phyloP scores from a whole-genome alignment of 2,113 vertebrate species.

The Acanthochromis polyacanthus region DNA sequence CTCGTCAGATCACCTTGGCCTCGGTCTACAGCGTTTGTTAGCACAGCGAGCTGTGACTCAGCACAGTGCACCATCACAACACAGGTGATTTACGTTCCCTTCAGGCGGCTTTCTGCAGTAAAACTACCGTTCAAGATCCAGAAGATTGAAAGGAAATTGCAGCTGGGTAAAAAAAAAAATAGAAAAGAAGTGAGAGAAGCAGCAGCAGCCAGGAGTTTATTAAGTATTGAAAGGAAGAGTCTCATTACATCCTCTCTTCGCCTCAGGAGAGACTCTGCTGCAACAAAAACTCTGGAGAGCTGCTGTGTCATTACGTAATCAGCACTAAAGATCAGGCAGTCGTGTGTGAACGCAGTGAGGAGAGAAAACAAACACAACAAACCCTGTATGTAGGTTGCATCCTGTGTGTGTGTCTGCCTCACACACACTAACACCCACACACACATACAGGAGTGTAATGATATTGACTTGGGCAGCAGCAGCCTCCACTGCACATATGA shows the following conservation, averaged over 20 bases:
- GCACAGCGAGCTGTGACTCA: constrained; percentile 47
- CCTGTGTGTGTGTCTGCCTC: neutral
- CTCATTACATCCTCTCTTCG: constrained; percentile 42
- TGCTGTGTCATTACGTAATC: constrained; percentile 68
- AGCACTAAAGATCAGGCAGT: constrained; percentile 54
- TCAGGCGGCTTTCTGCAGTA: neutral
- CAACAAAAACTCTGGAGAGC: constrained; percentile 56
- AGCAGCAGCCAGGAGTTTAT: constrained; percentile 36
- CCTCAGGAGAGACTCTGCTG: constrained; percentile 44
- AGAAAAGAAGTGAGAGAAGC: neutral
- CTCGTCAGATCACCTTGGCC: neutral
- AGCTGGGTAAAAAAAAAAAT: neutral
- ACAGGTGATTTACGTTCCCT: constrained; percentile 8
- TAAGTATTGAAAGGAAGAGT: constrained; percentile 65
- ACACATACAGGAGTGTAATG: constrained; percentile 12
- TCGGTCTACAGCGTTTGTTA: neutral
- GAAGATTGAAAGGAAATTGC: neutral
- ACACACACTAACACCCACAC: constrained; percentile 5
- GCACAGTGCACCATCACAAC: constrained; percentile 32
- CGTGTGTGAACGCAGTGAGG: constrained; percentile 58
- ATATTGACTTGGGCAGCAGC: constrained; percentile 21
- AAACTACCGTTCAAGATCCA: neutral
- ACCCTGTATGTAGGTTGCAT: neutral
- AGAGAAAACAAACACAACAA: constrained; percentile 22
- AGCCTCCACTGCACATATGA: constrained; percentile 18